Evolutionary conservation across 1,140 invertebrate species (phyloP).

Genomic region (Popillia japonica): DNA sequence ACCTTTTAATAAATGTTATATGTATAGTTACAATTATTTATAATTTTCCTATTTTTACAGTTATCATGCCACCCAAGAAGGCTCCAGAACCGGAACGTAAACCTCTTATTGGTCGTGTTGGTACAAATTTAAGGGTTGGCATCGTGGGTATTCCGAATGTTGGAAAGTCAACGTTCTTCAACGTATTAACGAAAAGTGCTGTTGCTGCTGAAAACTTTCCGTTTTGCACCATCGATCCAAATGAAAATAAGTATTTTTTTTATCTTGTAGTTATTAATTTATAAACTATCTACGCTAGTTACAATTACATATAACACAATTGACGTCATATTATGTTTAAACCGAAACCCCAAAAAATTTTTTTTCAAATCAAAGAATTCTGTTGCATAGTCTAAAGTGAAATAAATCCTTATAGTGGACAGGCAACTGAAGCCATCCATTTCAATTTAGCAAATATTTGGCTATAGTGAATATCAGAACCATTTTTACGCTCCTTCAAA

Average conservation of each 20-base stretch:
- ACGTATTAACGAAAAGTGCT: constrained; percentile 96
- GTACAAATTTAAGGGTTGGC: constrained; percentile 96
- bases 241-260: constrained; percentile 96
- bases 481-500: no score
- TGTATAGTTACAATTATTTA: neutral
- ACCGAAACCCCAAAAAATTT: no score
- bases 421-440: no score
- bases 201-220: constrained; percentile 98
- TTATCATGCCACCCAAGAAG: constrained; percentile 92
- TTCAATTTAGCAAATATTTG: no score
- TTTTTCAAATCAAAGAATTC: no score
- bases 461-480: no score
- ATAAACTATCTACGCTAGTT: neutral
- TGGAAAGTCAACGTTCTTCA: constrained; percentile 99
- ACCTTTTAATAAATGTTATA: no score
- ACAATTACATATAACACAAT: neutral
- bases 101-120: constrained; percentile 94
- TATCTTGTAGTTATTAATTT: no score
- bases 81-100: constrained; percentile 87
- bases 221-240: constrained; percentile 99
- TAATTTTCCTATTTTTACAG: constrained; percentile 16
- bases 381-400: no score
- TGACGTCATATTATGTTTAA: no score
- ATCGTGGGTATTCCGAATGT: constrained; percentile 97
- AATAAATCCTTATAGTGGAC: no score